phyloP scores from a whole-genome alignment of 2,888 invertebrate species.

The Ligdia adustata region DNA sequence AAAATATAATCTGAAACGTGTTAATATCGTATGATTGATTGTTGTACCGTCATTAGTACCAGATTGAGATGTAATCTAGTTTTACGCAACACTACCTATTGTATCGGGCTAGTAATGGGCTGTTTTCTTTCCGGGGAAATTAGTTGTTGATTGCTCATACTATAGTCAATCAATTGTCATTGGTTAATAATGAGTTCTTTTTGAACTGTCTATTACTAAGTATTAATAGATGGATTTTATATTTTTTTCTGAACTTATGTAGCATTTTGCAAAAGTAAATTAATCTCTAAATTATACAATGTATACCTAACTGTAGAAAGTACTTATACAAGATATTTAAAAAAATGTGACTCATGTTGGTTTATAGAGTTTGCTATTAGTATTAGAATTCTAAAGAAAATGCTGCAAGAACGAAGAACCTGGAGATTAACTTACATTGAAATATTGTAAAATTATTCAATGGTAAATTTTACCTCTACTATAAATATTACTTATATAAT shows the following conservation, averaged over 20 bases:
- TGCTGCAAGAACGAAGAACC: too few species aligned
- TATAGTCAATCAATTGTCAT: slow-evolving; percentile 57
- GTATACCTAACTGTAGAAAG: too few species aligned
- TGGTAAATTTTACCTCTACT: neutral
- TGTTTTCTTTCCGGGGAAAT: slow-evolving; percentile 43
- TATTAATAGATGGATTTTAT: too few species aligned
- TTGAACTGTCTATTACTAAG: slow-evolving; percentile 32
- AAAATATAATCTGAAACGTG: slow-evolving; percentile 78
- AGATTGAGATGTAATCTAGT: slow-evolving; percentile 69
- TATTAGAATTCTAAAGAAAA: too few species aligned
- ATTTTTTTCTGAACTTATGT: too few species aligned
- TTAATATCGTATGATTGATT: slow-evolving; percentile 82
- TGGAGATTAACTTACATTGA: too few species aligned
- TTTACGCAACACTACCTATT: slow-evolving; percentile 76
- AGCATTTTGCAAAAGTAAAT: too few species aligned
- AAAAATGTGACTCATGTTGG: too few species aligned
- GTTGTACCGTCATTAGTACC: slow-evolving; percentile 69
- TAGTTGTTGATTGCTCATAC: slow-evolving; percentile 55
- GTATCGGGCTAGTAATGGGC: slow-evolving; percentile 48
- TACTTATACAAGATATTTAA: too few species aligned
- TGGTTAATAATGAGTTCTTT: slow-evolving; percentile 52
- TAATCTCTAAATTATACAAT: too few species aligned
- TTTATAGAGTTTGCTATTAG: too few species aligned
- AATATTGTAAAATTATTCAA: too few species aligned
- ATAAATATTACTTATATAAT: neutral